These are phyloP conservation scores for Heterocephalus glaber DNA, from an alignment of 2,113 vertebrate genomes.

Conservation along the genomic window DNA sequence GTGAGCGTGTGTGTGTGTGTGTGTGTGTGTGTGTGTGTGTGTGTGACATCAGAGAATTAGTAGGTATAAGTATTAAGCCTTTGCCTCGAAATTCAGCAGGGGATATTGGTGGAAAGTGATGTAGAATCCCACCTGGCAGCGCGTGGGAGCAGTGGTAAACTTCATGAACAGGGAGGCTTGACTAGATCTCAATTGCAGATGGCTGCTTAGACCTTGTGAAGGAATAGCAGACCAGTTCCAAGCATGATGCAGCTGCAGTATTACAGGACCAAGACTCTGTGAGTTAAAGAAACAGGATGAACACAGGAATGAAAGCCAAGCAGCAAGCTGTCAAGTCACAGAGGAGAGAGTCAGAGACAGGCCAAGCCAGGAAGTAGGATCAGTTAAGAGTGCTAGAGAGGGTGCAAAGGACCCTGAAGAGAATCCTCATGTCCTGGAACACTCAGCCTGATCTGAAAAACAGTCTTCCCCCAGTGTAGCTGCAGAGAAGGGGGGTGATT, in stretches of 20 bases:
- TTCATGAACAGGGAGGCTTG: not conserved
- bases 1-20: not conserved
- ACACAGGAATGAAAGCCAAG: not conserved
- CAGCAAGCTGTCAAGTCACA: not conserved
- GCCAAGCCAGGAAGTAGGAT: not conserved
- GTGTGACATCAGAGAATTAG: no score
- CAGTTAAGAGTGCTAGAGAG: not conserved
- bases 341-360: not conserved
- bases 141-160: constrained; percentile 36
- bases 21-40: not conserved
- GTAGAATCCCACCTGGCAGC: constrained; percentile 15
- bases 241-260: not conserved
- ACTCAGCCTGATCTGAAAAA: not conserved
- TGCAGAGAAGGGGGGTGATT: accelerated
- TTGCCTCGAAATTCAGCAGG: not conserved
- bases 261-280: not conserved
- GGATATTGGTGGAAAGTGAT: not conserved
- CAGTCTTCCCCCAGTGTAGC: not conserved
- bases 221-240: not conserved
- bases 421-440: not conserved
- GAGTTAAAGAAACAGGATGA: not conserved
- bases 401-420: not conserved
- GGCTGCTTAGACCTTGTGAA: not conserved
- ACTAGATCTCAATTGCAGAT: not conserved
- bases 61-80: not conserved